Evolutionary conservation across 2,888 invertebrate species (phyloP), one percentile per base, ranked within the genome.

Genomic region (Ceramica pisi): DNA sequence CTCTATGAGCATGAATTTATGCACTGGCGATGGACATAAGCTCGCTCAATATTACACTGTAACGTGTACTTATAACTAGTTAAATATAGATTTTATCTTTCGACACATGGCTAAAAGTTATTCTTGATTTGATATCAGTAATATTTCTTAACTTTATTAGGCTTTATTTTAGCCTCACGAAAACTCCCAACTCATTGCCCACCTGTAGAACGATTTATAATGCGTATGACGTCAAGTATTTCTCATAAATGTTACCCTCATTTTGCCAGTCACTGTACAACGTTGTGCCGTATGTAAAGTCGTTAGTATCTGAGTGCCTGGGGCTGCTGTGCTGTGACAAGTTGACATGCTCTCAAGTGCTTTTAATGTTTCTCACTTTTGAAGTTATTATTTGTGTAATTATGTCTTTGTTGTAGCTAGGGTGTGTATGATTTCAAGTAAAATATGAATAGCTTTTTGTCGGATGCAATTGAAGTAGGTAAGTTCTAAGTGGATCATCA

Each of bases 191-290:
- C 26, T 51, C 57, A 63, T 59, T 44, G 51, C 61, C 26, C 61
- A 67, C 62, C 72, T 78, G 78, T 72, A 63, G 67, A 67, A 78
- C 53, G 48, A 76, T 76, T 50, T 67, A 78, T 78, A 26, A 63
- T 57, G 38, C 23, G 46, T 59, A 60, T 71, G 53, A 71, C n/a
- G 57, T 62, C 1, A 76, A 50, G 63, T 55, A 38, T 60, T 46
- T 44, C 48, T 72, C 62, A 63, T 73, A 62, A 72, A 66, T 67
- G 53, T 59, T 53, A n/a, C 26, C 41, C 21, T 26, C 8, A 67
- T 78, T 78, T 50, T 72, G 62, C 67, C 19, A 64, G 78, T 78
- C 67, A 76, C 48, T 50, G 53, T 71, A 38, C 23, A 23, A 31
- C 23, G 26, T 16, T 26, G 46, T 9, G 8, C n/a, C 31, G 38